Evolutionary conservation across 2,113 vertebrate genomes (phyloP).

Genomic region (Anseranas semipalmata): DNA sequence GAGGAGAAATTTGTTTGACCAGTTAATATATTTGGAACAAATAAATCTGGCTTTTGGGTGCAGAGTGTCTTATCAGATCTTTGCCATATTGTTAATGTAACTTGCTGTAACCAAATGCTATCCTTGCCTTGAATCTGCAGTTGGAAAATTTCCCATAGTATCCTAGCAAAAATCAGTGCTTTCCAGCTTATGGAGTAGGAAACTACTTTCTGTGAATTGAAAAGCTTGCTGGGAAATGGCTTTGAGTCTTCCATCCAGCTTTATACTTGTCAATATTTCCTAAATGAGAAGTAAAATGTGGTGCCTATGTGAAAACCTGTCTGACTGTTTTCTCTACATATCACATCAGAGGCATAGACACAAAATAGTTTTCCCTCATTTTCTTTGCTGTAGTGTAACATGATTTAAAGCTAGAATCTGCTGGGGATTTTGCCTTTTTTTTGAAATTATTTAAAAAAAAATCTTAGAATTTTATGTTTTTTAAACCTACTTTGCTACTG

Average conservation of each 20-base stretch:
- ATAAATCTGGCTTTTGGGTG: background rate
- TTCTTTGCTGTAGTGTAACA: background rate
- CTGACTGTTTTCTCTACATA: background rate
- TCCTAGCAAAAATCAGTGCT: background rate
- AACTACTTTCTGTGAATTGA: background rate
- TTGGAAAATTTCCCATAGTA: background rate
- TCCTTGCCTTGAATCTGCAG: background rate
- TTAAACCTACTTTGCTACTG: background rate
- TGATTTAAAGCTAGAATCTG: background rate
- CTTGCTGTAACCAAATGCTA: background rate
- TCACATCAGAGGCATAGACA: background rate
- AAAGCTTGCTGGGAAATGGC: background rate
- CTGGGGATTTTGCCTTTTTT: background rate
- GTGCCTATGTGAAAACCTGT: background rate
- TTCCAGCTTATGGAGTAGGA: background rate
- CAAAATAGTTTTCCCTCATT: background rate
- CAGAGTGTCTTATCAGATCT: background rate
- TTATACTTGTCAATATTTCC: background rate
- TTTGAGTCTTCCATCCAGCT: background rate
- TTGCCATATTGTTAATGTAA: background rate
- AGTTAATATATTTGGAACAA: background rate
- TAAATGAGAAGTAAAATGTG: background rate
- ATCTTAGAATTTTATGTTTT: background rate
- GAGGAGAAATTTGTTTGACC: background rate
- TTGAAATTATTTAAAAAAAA: background rate